These are phyloP conservation scores for Hypothenemus hampei DNA, from an alignment of 1,140 invertebrate genomes.

Conservation along the genomic window DNA sequence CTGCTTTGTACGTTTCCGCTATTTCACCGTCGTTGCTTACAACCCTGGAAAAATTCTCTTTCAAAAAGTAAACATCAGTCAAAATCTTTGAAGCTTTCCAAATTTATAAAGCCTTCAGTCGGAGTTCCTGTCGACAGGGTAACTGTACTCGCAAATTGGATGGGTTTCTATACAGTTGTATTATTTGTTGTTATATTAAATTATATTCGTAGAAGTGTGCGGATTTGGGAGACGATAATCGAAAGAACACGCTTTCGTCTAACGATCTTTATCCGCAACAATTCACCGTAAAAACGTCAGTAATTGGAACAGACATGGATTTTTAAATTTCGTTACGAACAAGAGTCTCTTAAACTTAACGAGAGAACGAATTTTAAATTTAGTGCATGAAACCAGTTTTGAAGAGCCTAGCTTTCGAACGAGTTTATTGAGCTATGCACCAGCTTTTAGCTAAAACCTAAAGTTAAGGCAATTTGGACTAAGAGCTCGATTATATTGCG, in stretches of 20 bases:
- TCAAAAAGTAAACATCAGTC: slow-evolving; percentile 18
- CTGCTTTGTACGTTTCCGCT: slow-evolving; percentile 16
- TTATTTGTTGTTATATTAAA: not conserved
- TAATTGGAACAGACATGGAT: too few species aligned
- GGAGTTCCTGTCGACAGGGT: slow-evolving; percentile 15
- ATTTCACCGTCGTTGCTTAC: slow-evolving; percentile 14
- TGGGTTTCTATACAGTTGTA: not conserved
- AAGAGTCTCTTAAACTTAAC: not conserved
- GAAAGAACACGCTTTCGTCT: not conserved
- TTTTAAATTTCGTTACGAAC: too few species aligned
- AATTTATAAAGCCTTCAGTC: slow-evolving; percentile 15
- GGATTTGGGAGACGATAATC: not conserved
- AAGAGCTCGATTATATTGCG: too few species aligned
- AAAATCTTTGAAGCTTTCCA: slow-evolving; percentile 21
- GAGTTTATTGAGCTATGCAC: too few species aligned
- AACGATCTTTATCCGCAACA: not conserved
- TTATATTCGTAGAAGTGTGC: not conserved
- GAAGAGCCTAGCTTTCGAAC: too few species aligned
- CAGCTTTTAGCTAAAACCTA: too few species aligned
- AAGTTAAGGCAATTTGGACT: too few species aligned
- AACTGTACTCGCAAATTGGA: slow-evolving; percentile 1
- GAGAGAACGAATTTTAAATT: not conserved
- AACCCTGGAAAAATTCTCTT: slow-evolving; percentile 16
- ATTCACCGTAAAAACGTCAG: not conserved
- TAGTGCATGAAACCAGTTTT: not conserved